phyloP scores from a whole-genome alignment of 1,140 invertebrate species.

The Zaprionus kolodkinae region DNA sequence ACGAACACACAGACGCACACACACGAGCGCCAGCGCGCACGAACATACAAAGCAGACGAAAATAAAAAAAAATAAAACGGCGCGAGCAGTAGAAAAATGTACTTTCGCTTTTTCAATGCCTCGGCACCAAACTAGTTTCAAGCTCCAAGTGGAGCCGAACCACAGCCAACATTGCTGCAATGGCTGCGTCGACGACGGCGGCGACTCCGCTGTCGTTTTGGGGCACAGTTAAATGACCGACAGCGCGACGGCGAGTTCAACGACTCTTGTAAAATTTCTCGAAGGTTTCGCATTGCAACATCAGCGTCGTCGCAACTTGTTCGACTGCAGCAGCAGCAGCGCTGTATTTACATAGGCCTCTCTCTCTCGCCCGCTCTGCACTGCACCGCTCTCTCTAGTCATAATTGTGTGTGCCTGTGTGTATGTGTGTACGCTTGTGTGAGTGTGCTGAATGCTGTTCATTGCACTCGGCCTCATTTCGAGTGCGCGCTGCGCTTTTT shows the following conservation, averaged over 20 bases:
- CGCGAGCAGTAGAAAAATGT: constrained; percentile 70
- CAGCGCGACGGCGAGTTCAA: constrained; percentile 67
- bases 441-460: constrained; percentile 81
- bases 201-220: constrained; percentile 43
- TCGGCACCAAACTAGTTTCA: constrained; percentile 81
- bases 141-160: constrained; percentile 54
- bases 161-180: constrained; percentile 61
- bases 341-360: constrained; percentile 64
- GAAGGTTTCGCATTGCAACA: constrained; percentile 83
- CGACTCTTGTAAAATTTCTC: constrained; percentile 83
- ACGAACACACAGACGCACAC: background rate
- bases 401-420: background rate
- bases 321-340: constrained; percentile 50
- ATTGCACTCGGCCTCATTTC: constrained; percentile 83
- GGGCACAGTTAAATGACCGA: constrained; percentile 66
- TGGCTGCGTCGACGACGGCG: constrained; percentile 6
- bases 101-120: constrained; percentile 84
- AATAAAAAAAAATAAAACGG: background rate
- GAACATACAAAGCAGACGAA: constrained; percentile 17
- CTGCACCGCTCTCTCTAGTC: background rate
- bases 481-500: constrained; percentile 52
- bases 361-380: constrained; percentile 4
- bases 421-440: constrained; percentile 1
- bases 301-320: constrained; percentile 65
- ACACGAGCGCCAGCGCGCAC: constrained; percentile 9